A percentile compares a stretch with the other conserved stretches of the same genome.
Evolutionary conservation across 2,888 invertebrate genomes (phyloP).

Genomic region (Parapristionchus giblindavisi): DNA sequence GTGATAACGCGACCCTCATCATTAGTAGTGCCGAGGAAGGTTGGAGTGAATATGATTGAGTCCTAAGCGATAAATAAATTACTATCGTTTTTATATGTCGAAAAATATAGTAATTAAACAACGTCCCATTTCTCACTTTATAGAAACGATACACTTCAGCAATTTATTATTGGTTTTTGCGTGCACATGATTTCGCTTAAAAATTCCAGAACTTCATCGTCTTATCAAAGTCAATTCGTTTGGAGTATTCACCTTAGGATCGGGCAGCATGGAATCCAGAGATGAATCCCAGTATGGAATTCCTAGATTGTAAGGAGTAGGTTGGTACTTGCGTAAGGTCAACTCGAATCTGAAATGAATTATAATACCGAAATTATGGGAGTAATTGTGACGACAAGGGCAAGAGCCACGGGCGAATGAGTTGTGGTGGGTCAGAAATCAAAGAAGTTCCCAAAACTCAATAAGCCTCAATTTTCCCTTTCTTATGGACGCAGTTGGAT

Average conservation of each 20-base stretch:
- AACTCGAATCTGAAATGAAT: background rate
- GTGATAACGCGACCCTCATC: background rate
- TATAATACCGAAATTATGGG: too few species aligned
- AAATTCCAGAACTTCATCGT: too few species aligned
- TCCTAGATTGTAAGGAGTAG: background rate
- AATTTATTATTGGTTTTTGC: too few species aligned
- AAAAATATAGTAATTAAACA: too few species aligned
- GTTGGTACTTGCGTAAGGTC: background rate
- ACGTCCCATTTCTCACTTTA: too few species aligned
- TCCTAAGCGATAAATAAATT: background rate
- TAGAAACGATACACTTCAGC: too few species aligned
- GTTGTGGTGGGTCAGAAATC: background rate
- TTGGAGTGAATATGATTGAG: background rate
- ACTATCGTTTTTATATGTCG: background rate
- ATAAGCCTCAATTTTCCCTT: too few species aligned
- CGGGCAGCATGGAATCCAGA: slow-evolving; percentile 5
- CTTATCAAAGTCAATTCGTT: too few species aligned
- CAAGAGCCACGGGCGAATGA: too few species aligned
- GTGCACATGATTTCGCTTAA: too few species aligned
- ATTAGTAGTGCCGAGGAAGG: background rate
- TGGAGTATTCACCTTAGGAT: background rate
- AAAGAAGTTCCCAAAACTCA: background rate
- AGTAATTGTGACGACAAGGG: too few species aligned
- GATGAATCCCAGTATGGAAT: slow-evolving; percentile 14
- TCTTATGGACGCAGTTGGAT: too few species aligned